phyloP scores from a whole-genome alignment of 2,113 vertebrate species.

The Misgurnus anguillicaudatus region DNA sequence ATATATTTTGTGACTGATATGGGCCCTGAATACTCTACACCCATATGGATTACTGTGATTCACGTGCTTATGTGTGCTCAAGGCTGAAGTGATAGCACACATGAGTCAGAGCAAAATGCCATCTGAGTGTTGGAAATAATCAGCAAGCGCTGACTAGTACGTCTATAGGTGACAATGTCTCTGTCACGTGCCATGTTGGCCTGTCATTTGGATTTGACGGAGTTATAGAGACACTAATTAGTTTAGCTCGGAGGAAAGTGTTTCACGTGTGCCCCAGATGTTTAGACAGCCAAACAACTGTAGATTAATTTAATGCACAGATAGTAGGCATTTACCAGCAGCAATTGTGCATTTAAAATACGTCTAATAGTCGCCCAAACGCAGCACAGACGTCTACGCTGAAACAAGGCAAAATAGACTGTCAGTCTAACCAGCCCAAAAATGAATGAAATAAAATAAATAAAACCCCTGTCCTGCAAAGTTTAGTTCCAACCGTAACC shows the following conservation, averaged over 20 bases:
- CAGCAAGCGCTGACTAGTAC: slow-evolving; percentile 26
- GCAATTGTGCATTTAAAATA: too few species aligned
- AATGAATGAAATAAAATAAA: too few species aligned
- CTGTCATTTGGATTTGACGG: neutral
- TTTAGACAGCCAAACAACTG: too few species aligned
- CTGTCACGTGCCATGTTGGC: neutral
- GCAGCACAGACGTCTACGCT: too few species aligned
- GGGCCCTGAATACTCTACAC: slow-evolving; percentile 25
- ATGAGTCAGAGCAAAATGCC: slow-evolving; percentile 44
- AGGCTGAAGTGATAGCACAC: slow-evolving; percentile 40
- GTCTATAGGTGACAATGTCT: slow-evolving; percentile 22
- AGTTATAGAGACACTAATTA: neutral
- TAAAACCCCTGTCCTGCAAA: too few species aligned
- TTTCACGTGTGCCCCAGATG: too few species aligned
- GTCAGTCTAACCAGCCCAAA: too few species aligned
- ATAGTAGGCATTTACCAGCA: too few species aligned
- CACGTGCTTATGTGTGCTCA: slow-evolving; percentile 48
- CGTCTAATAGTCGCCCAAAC: too few species aligned
- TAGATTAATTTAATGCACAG: too few species aligned
- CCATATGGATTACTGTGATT: slow-evolving; percentile 55
- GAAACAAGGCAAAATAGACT: too few species aligned
- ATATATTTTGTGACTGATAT: slow-evolving; percentile 30
- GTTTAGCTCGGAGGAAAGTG: neutral
- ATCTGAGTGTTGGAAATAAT: slow-evolving; percentile 35
- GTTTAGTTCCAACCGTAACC: too few species aligned